Conservation (phyloP, 2,888 invertebrate genomes). For the Catocala sponsa region DNA sequence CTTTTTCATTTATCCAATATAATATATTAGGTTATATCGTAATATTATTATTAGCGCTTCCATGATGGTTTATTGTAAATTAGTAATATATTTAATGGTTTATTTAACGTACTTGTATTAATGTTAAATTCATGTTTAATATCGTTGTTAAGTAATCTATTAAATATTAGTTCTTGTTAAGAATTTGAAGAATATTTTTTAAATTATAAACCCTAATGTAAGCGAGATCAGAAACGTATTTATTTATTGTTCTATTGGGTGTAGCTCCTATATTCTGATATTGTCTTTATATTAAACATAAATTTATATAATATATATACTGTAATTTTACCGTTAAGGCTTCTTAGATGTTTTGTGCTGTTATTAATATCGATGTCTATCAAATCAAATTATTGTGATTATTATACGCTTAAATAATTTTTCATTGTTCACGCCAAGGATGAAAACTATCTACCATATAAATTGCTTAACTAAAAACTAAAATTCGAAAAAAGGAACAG, state of each 20-base stretch:
- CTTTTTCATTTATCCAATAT: conserved; percentile 25
- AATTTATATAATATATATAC: conserved; percentile 59
- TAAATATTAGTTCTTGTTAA: conserved; percentile 37
- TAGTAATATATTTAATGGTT: conserved; percentile 29
- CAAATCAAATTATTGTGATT: conserved; percentile 68
- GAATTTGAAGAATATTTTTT: conserved; percentile 39
- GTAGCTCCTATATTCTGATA: conserved; percentile 69
- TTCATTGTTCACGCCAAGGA: conserved; percentile 32
- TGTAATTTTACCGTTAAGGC: conserved; percentile 56
- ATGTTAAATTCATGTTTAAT: conserved; percentile 18
- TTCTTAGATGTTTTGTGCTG: conserved; percentile 64
- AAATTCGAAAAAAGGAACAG: no score
- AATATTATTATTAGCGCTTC: conserved; percentile 58
- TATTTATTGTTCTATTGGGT: conserved; percentile 62
- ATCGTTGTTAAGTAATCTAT: conserved; percentile 23
- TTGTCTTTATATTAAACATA: conserved; percentile 59
- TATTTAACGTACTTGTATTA: conserved; percentile 21
- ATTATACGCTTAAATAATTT: conserved; percentile 64
- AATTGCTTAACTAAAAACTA: no score
- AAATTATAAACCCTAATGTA: conserved; percentile 39
- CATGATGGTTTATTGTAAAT: conserved; percentile 49
- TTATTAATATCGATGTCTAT: conserved; percentile 61
- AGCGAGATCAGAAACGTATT: conserved; percentile 51
- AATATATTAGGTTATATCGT: conserved; percentile 31
- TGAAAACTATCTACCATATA: conserved; percentile 3